These are phyloP conservation scores for Syrrhaptes paradoxus DNA, from an alignment of 2,113 vertebrate species.

Conservation along the genomic window DNA sequence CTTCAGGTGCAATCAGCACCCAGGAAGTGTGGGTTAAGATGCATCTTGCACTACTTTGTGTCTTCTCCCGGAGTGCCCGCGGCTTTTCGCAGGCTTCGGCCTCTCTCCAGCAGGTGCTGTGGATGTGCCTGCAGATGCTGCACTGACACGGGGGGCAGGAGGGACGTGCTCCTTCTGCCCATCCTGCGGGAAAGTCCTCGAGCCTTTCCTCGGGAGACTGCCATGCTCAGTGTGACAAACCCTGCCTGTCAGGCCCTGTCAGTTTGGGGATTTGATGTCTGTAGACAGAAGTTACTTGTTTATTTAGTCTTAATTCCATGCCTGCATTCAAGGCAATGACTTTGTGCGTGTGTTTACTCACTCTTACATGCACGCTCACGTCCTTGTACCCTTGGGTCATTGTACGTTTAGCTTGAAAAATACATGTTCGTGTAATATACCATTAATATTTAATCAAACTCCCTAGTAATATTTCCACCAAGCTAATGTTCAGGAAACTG, in stretches of 20 bases:
- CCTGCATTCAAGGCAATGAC: background rate
- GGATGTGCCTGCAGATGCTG: background rate
- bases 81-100: background rate
- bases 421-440: background rate
- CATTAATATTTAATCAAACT: constrained; percentile 2
- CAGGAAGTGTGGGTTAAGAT: background rate
- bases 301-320: background rate
- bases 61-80: rapidly evolving
- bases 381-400: background rate
- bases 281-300: background rate
- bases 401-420: background rate
- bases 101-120: background rate
- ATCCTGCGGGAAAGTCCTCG: background rate
- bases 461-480: background rate
- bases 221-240: background rate
- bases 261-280: background rate
- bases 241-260: background rate
- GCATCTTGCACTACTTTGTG: background rate
- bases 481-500: background rate
- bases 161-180: rapidly evolving
- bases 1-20: background rate
- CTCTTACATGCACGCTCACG: background rate
- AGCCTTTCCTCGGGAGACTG: background rate
- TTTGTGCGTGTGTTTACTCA: background rate
- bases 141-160: rapidly evolving